phyloP scores from a whole-genome alignment of 1,140 invertebrate genomes.

The Tetramorium alpestre region DNA sequence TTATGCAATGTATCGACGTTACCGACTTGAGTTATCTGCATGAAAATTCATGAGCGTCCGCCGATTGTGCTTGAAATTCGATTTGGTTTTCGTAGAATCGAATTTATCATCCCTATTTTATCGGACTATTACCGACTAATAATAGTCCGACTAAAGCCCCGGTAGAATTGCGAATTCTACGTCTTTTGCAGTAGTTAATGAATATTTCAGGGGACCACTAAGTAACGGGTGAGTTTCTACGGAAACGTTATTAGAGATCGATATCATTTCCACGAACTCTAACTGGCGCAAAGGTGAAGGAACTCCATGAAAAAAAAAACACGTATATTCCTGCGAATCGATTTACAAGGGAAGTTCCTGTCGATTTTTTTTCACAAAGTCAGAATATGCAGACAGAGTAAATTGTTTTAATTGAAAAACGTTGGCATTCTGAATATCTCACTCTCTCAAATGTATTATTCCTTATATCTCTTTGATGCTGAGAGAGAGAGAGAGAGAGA shows the following conservation, averaged over 20 bases:
- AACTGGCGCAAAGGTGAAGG: constrained; percentile 33
- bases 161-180: constrained; percentile 33
- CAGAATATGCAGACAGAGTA: background rate
- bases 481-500: background rate
- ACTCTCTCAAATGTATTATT: background rate
- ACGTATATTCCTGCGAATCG: background rate
- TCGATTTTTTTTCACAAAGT: background rate
- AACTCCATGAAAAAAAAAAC: constrained; percentile 1
- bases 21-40: constrained; percentile 29
- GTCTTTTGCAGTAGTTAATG: constrained; percentile 50
- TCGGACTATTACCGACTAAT: constrained; percentile 23
- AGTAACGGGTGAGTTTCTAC: constrained; percentile 48
- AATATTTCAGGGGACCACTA: constrained; percentile 51
- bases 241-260: constrained; percentile 57
- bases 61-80: constrained; percentile 14
- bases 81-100: constrained; percentile 49
- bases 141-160: constrained; percentile 7
- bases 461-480: background rate
- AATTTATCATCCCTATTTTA: constrained; percentile 48
- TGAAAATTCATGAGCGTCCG: constrained; percentile 41
- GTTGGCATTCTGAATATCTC: background rate
- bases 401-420: background rate
- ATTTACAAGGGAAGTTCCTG: background rate
- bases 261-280: constrained; percentile 54
- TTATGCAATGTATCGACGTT: constrained; percentile 48